A percentile compares a stretch with the other conserved stretches of the same genome.
phyloP scores from a whole-genome alignment of 1,140 invertebrate species.

The Sitophilus oryzae region DNA sequence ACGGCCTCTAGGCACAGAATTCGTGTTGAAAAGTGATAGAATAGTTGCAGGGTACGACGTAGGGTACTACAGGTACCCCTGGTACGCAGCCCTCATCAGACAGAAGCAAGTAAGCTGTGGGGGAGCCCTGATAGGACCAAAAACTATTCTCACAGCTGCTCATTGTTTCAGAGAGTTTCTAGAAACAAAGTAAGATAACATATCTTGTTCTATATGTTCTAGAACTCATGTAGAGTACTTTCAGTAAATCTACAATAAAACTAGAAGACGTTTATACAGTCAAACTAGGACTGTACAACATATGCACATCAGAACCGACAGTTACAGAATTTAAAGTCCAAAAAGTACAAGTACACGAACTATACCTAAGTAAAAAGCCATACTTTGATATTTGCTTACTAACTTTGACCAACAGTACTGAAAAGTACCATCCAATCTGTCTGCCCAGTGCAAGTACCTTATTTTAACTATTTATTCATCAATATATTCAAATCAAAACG shows the following conservation, averaged over 20 bases:
- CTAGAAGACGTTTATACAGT: constrained; percentile 33
- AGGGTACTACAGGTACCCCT: constrained; percentile 39
- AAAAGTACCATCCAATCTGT: constrained; percentile 29
- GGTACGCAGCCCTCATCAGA: constrained; percentile 35
- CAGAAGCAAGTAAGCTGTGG: constrained; percentile 33
- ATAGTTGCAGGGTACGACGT: constrained; percentile 39
- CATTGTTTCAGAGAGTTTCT: constrained; percentile 38
- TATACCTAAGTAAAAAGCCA: constrained; percentile 31
- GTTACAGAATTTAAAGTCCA: constrained; percentile 24
- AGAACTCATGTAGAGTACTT: neutral
- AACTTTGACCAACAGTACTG: constrained; percentile 26
- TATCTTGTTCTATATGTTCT: neutral
- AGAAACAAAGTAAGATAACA: constrained; percentile 6
- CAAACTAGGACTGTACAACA: constrained; percentile 35
- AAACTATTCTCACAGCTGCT: constrained; percentile 35
- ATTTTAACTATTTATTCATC: neutral
- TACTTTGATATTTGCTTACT: constrained; percentile 38
- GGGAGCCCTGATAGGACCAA: constrained; percentile 33
- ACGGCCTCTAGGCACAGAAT: constrained; percentile 21
- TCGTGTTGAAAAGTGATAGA: constrained; percentile 21
- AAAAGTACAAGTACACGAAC: constrained; percentile 37
- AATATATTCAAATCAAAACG: neutral
- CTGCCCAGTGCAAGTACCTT: constrained; percentile 24
- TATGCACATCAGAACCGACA: constrained; percentile 31
- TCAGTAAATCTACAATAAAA: constrained; percentile 21